A percentile compares a stretch with the other conserved stretches of the same genome.
phyloP scores from a whole-genome alignment of 2,888 invertebrate species.

The Drosophila nigricruria region DNA sequence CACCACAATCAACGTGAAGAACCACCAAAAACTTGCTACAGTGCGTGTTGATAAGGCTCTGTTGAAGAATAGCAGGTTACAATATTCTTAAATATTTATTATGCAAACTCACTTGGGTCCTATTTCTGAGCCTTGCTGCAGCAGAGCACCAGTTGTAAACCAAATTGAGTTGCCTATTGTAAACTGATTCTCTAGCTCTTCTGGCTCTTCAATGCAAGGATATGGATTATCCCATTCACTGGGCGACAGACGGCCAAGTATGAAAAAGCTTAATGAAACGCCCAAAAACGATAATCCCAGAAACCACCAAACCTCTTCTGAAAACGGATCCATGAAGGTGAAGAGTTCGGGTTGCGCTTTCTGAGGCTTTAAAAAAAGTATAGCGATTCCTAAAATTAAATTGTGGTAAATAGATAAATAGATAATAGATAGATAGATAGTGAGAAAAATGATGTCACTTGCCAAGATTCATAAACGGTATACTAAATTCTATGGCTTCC shows the following conservation, averaged over 20 bases:
- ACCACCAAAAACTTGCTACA: slow-evolving; percentile 95
- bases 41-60: slow-evolving; percentile 95
- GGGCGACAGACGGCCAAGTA: slow-evolving; percentile 92
- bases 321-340: slow-evolving; percentile 96
- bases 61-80: not conserved
- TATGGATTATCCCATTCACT: slow-evolving; percentile 95
- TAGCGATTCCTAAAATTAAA: slow-evolving; percentile 90
- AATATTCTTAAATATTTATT: too few relatives aligned
- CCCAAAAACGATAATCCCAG: slow-evolving; percentile 91
- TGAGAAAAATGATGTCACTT: slow-evolving; percentile 26
- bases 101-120: slow-evolving; percentile 90
- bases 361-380: slow-evolving; percentile 94
- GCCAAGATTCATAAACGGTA: slow-evolving; percentile 97
- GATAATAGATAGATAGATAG: too few relatives aligned
- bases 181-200: slow-evolving; percentile 93
- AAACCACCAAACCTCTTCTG: slow-evolving; percentile 93
- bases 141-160: slow-evolving; percentile 94
- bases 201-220: slow-evolving; percentile 93
- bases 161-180: slow-evolving; percentile 93
- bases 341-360: slow-evolving; percentile 94
- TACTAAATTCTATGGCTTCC: slow-evolving; percentile 95
- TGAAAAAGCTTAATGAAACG: slow-evolving; percentile 91
- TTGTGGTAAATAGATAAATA: too few relatives aligned
- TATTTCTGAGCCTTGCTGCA: slow-evolving; percentile 95
- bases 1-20: slow-evolving; percentile 92